phyloP scores from a whole-genome alignment of 2,888 invertebrate species.

The Antheraea yamamai region DNA sequence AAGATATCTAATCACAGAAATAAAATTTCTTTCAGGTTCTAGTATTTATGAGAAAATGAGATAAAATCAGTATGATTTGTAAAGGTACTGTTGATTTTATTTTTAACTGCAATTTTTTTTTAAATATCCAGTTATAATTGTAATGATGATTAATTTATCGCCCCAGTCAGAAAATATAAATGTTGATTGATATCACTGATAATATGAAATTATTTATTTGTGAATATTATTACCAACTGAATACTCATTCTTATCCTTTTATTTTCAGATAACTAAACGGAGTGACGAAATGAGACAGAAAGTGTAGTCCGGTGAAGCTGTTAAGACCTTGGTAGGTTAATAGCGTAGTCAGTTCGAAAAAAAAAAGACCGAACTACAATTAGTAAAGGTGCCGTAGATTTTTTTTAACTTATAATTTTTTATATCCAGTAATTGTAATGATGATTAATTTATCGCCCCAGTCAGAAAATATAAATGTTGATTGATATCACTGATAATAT shows the following conservation, averaged over 20 bases:
- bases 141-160: constrained; percentile 42
- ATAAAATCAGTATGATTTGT: not conserved
- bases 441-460: constrained; percentile 56
- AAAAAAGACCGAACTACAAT: too few species aligned
- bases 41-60: not conserved
- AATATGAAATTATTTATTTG: not conserved
- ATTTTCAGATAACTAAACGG: constrained; percentile 19
- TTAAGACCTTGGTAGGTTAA: too few species aligned
- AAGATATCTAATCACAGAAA: not conserved
- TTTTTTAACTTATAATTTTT: too few species aligned
- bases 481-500: constrained; percentile 47
- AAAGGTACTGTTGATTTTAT: not conserved
- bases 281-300: not conserved
- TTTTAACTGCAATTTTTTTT: not conserved
- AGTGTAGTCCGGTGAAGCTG: too few species aligned
- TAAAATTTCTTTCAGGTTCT: not conserved
- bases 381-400: too few species aligned
- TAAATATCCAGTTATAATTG: not conserved
- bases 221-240: not conserved
- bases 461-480: constrained; percentile 57
- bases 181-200: constrained; percentile 57
- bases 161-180: constrained; percentile 58
- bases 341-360: too few species aligned
- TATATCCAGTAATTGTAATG: not conserved
- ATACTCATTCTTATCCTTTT: constrained; percentile 18